These are phyloP conservation scores for Eupithecia insigniata DNA, from an alignment of 2,888 invertebrate species.

Conservation along the genomic window DNA sequence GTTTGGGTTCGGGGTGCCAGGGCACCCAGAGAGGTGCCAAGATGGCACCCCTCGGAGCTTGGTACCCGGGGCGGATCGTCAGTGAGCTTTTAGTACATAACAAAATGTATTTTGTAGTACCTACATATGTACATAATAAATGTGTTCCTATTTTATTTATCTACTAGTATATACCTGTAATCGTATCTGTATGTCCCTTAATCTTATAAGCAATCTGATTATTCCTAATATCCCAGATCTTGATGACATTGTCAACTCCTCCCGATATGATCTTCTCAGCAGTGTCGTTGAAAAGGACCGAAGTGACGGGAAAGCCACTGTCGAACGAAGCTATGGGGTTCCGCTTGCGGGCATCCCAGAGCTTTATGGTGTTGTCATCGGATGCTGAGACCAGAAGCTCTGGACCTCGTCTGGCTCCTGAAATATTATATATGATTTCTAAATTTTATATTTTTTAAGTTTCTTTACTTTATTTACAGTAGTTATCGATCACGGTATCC, in stretches of 20 bases:
- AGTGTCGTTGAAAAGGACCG: constrained; percentile 97
- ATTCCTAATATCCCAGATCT: constrained; percentile 98
- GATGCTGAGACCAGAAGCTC: constrained; percentile 96
- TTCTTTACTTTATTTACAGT: neutral
- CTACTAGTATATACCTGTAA: no score
- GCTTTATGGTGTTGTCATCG: constrained; percentile 96
- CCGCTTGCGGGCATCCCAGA: constrained; percentile 96
- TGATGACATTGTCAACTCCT: constrained; percentile 98
- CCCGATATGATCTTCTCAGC: constrained; percentile 97
- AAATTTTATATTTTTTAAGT: neutral
- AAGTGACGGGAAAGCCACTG: constrained; percentile 90
- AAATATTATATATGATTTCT: constrained; percentile 35
- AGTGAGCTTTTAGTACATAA: no score
- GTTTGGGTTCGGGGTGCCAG: no score
- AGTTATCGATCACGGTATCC: no score
- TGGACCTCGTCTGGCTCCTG: constrained; percentile 93
- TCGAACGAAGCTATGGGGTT: constrained; percentile 90
- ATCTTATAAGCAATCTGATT: constrained; percentile 92
- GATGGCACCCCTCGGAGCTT: no score
- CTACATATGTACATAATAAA: no score
- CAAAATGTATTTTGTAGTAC: no score
- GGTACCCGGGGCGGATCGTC: no score
- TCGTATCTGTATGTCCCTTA: constrained; percentile 97
- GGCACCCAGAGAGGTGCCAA: no score
- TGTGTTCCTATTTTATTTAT: no score